Conservation (phyloP, 2,797 vertebrate genomes). For the Naso thynnoides region DNA sequence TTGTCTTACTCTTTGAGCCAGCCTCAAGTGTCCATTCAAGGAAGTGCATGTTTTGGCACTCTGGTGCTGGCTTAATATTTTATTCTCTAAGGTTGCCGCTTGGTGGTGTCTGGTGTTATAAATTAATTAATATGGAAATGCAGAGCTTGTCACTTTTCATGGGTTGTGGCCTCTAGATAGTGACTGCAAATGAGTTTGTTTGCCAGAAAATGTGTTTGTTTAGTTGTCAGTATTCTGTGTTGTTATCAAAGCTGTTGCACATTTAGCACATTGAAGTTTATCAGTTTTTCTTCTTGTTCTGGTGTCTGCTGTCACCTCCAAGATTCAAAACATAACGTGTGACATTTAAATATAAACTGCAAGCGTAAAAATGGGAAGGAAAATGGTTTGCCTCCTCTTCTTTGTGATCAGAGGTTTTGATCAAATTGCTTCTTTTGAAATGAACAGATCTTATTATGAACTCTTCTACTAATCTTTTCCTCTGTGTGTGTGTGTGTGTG, state of each 20-base stretch:
- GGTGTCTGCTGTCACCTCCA: background rate
- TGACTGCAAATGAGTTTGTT: slow-evolving; percentile 14
- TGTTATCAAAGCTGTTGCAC: background rate
- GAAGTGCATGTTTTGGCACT: too few species aligned
- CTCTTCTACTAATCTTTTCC: too few species aligned
- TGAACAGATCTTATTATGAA: too few species aligned
- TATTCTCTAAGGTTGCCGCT: too few species aligned
- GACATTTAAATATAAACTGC: background rate
- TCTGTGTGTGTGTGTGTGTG: background rate
- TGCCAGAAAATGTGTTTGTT: background rate
- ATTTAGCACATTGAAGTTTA: background rate
- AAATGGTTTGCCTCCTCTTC: background rate
- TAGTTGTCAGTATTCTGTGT: background rate
- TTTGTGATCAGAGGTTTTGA: background rate
- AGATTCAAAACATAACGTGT: background rate
- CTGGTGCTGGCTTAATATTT: too few species aligned
- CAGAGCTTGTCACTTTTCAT: slow-evolving; percentile 24
- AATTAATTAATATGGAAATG: slow-evolving; percentile 30
- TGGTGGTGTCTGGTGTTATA: background rate
- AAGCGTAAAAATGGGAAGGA: background rate
- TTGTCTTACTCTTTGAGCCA: too few species aligned
- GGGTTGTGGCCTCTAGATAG: slow-evolving; percentile 20
- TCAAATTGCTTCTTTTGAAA: background rate
- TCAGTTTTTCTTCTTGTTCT: background rate
- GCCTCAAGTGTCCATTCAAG: too few species aligned